Base-by-base conservation (phyloP, 2,888 invertebrate species). In the Nomada goodeniana region DNA sequence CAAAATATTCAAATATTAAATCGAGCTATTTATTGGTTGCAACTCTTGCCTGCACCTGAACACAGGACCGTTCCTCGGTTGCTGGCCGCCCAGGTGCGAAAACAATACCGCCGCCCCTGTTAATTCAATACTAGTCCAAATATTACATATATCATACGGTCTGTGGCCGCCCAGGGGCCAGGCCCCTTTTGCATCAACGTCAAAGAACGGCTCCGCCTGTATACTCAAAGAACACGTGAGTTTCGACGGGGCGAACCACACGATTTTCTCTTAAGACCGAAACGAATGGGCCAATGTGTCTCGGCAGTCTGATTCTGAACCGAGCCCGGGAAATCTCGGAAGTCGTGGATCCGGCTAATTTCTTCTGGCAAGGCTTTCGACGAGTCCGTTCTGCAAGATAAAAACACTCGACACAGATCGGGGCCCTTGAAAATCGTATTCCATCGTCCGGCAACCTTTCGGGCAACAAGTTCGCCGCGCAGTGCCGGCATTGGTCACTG, bases 271-370 rank as follows among this genome's bases (percentile, higher is more conserved):
- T 15, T 82, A 80, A 80, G 70, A 76, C 85, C 64, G 50, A 76
- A 86, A 85, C 83, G 83, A 78, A 80, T 83, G 75, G 64, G 64
- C 57, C 82, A 72, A 71, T 75, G 84, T 67, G 67, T 80, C 84
- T 84, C 74, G 57, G 23, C 20, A 23, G 57, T 29, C 61, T 47
- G n/a, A 59, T 57, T 81, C 59, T 26, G 13, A 47, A 29, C 53
- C 15, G 73, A 82, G 76, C 83, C 85, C 79, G 53, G 73, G 74
- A 83, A 85, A 86, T 80, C 85, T 83, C 76, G 83, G 69, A 83
- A 83, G 86, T 85, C 78, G 7, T 86, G 76, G 59, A 60, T 20
- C 36, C 4, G 70, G 76, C 76, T 85, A 86, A 86, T 85, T 86
- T 85, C 81, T 81, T 71, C 72, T 36, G 13, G 65, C 55, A 4